phyloP scores from a whole-genome alignment of 1,140 invertebrate genomes.

The Plutomurus gul region DNA sequence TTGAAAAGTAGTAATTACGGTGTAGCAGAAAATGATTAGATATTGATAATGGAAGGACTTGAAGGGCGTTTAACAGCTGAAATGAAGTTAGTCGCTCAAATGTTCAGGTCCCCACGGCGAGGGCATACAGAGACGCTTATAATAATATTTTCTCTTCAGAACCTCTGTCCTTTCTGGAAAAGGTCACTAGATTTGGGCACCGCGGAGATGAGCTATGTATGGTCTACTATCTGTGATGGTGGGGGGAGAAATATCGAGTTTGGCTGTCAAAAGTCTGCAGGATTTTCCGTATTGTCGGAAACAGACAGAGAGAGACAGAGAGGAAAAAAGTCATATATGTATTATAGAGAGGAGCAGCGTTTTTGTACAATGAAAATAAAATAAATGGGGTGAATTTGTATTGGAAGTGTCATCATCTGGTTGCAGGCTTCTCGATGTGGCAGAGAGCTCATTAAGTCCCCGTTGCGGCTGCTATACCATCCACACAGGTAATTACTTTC shows the following conservation, averaged over 20 bases:
- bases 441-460: background rate
- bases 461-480: background rate
- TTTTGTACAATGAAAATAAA: slow-evolving; percentile 5
- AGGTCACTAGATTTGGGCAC: no score
- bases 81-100: background rate
- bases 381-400: slow-evolving; percentile 29
- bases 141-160: no score
- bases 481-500: slow-evolving; percentile 20
- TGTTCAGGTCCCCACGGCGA: background rate
- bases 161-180: background rate
- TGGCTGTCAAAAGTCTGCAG: background rate
- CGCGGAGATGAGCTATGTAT: background rate
- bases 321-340: background rate
- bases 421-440: background rate
- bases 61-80: slow-evolving; percentile 3
- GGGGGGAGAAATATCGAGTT: background rate
- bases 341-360: background rate
- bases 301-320: background rate
- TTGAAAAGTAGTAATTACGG: background rate
- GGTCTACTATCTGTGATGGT: background rate
- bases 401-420: slow-evolving; percentile 20
- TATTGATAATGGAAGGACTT: slow-evolving; percentile 1
- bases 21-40: background rate
- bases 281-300: background rate
- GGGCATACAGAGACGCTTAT: background rate